phyloP scores from a whole-genome alignment of 2,888 invertebrate genomes.

The Punctoribates punctum region DNA sequence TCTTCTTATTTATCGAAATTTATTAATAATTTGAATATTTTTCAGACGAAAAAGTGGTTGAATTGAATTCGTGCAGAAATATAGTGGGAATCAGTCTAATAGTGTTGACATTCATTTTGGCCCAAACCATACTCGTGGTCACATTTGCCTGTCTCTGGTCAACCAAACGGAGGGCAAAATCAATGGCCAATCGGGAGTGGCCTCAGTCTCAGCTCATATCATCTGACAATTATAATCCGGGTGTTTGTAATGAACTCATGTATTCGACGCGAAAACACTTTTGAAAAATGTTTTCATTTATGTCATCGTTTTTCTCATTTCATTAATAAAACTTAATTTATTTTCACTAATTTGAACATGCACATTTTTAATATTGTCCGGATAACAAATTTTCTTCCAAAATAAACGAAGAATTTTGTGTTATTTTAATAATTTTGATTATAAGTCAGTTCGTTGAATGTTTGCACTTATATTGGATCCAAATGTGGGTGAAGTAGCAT shows the following conservation, averaged over 20 bases:
- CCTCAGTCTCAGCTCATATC: background rate
- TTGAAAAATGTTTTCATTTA: background rate
- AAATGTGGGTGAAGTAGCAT: too few relatives aligned
- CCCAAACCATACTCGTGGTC: constrained; percentile 8
- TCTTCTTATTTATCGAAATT: too few relatives aligned
- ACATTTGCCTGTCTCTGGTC: constrained; percentile 14
- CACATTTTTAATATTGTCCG: too few relatives aligned
- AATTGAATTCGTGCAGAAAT: background rate
- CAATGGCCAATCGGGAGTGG: background rate
- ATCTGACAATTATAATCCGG: background rate
- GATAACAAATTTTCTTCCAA: too few relatives aligned
- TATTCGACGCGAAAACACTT: background rate
- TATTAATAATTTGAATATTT: background rate
- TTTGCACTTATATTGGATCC: too few relatives aligned
- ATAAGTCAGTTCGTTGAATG: too few relatives aligned
- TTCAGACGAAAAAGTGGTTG: background rate
- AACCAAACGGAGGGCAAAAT: background rate
- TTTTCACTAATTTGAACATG: too few relatives aligned
- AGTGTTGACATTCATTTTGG: constrained; percentile 17
- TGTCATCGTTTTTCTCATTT: background rate
- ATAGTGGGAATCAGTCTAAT: constrained; percentile 17
- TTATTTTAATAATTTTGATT: too few relatives aligned
- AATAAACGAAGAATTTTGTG: too few relatives aligned
- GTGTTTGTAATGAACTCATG: background rate
- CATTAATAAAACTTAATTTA: too few relatives aligned